Evolutionary conservation across 2,113 vertebrate genomes (phyloP).

Genomic region (Mustela nigripes): DNA sequence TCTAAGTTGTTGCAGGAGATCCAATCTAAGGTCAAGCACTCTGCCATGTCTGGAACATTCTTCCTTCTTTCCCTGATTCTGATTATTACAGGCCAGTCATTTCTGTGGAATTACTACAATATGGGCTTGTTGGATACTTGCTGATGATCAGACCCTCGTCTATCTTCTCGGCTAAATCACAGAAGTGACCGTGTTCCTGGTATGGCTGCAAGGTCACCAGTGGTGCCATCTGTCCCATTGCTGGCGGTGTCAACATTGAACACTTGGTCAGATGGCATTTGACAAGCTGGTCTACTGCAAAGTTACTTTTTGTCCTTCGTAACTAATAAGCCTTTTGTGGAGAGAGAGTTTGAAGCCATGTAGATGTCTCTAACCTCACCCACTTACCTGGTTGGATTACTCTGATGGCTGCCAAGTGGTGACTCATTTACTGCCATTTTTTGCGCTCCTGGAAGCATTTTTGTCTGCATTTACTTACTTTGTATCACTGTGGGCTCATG

Average conservation of each 20-base stretch:
- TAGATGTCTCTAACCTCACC: neutral
- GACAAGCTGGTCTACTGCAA: no score
- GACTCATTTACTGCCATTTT: rapidly evolving
- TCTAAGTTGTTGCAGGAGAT: neutral
- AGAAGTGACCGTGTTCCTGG: rapidly evolving
- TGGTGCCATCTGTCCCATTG: neutral
- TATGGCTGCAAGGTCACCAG: rapidly evolving
- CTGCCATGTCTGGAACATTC: no score
- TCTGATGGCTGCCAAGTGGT: neutral
- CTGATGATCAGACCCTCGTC: neutral
- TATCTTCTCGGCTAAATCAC: rapidly evolving
- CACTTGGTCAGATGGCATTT: neutral
- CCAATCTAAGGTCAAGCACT: neutral
- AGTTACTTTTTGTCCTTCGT: neutral
- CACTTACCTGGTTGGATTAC: neutral
- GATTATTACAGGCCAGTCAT: neutral
- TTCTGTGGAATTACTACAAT: no score
- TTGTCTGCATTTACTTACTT: neutral
- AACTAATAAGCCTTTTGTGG: neutral
- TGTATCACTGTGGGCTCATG: neutral
- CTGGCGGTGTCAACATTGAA: rapidly evolving
- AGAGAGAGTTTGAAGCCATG: neutral
- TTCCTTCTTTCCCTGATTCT: neutral
- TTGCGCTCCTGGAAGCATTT: neutral
- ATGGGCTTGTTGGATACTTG: neutral